Evolutionary conservation across 35 echinoderm and acorn worm genomes (phyloP).

Genomic region (Heliocidaris erythrogramma): DNA sequence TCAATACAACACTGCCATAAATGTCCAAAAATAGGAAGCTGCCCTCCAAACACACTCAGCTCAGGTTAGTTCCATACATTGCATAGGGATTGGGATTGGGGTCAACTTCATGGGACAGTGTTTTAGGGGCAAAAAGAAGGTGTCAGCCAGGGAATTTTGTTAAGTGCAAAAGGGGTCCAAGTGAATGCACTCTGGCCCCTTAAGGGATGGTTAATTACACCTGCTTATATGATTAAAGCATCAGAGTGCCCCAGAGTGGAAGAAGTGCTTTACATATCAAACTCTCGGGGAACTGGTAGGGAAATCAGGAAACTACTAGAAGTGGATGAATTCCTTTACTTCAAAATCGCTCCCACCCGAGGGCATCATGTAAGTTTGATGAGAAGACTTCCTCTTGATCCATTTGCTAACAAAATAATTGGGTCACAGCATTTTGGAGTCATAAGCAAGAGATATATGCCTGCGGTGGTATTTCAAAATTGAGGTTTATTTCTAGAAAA

Average conservation of each 20-base stretch:
- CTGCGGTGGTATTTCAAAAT: too few relatives aligned
- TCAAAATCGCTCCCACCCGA: background rate
- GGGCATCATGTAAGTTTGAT: background rate
- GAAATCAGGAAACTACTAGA: background rate
- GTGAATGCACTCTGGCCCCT: background rate
- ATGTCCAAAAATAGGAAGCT: background rate
- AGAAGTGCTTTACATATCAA: background rate
- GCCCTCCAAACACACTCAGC: background rate
- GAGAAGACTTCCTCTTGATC: background rate
- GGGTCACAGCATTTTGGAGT: background rate
- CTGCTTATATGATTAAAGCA: constrained; percentile 10
- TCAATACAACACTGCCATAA: background rate
- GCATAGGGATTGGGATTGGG: background rate
- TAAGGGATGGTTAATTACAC: background rate
- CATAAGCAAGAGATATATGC: background rate
- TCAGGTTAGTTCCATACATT: background rate
- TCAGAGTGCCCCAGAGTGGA: background rate
- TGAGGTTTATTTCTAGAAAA: too few relatives aligned
- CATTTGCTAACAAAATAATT: constrained; percentile 7
- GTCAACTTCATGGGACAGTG: background rate
- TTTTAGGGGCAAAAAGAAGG: background rate
- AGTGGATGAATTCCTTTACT: background rate
- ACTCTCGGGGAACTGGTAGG: background rate
- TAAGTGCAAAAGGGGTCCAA: background rate
- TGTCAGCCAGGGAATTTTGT: background rate